These are phyloP conservation scores for Echinops telfairi DNA, from an alignment of 2,113 vertebrate species.

Conservation along the genomic window DNA sequence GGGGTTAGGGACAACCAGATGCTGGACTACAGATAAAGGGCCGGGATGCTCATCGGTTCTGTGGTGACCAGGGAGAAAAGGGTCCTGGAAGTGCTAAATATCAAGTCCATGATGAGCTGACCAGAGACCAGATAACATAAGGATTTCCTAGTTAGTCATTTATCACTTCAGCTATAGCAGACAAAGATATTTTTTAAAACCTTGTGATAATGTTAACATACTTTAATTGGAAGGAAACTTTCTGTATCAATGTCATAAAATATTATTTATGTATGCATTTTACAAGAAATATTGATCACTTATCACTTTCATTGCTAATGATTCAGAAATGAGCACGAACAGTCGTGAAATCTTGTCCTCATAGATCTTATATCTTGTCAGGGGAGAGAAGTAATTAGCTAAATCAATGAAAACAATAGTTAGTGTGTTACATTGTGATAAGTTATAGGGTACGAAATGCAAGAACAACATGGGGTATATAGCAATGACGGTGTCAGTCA, in stretches of 20 bases:
- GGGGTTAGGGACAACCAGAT: neutral
- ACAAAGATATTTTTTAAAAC: neutral
- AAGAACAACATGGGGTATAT: neutral
- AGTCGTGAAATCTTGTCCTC: neutral
- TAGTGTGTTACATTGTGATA: neutral
- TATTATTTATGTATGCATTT: neutral
- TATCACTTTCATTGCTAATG: neutral
- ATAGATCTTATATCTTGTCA: neutral
- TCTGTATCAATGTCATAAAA: neutral
- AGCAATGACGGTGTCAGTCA: neutral
- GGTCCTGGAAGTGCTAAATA: no score
- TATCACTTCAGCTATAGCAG: no score
- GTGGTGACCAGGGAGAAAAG: no score
- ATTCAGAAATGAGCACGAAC: neutral
- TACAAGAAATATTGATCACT: neutral
- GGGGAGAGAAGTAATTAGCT: neutral
- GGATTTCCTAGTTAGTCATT: no score
- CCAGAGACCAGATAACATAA: no score
- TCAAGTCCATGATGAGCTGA: no score
- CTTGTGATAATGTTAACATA: neutral
- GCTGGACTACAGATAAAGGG: neutral
- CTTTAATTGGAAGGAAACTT: conserved; percentile 5
- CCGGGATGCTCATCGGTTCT: no score
- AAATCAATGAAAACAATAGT: neutral
- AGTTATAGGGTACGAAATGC: neutral